Conservation (phyloP, 1,140 invertebrate genomes). For the Drosophila busckii region DNA sequence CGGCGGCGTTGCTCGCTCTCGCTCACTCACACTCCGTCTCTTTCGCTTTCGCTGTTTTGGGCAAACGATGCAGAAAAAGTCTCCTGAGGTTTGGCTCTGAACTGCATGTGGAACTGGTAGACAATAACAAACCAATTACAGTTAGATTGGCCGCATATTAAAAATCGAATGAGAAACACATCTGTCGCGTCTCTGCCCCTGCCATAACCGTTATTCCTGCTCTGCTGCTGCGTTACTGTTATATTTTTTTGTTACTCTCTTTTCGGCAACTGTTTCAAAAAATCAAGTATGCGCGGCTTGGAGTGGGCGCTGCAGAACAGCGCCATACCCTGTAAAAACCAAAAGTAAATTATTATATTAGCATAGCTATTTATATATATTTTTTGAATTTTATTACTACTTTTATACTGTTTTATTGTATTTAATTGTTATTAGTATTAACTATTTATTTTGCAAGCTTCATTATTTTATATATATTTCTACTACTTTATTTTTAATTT, state of each 20-base stretch:
- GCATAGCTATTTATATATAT: no score
- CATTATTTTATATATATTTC: no score
- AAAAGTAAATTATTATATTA: no score
- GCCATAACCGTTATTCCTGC: background rate
- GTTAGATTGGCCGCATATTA: constrained; percentile 79
- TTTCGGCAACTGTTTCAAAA: constrained; percentile 66
- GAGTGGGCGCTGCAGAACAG: no score
- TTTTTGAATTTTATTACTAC: no score
- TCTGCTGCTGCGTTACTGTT: background rate
- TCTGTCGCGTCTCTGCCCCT: constrained; percentile 56
- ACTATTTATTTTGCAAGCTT: no score
- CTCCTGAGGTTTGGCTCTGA: constrained; percentile 47
- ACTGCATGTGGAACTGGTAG: constrained; percentile 39
- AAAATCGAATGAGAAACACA: constrained; percentile 79
- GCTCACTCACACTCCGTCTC: background rate
- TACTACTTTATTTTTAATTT: no score
- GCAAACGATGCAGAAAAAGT: constrained; percentile 40
- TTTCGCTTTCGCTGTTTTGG: background rate
- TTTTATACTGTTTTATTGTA: no score
- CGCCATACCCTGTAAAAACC: no score
- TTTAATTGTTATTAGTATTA: no score
- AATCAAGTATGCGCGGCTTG: no score
- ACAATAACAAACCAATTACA: constrained; percentile 79
- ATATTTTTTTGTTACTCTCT: constrained; percentile 34
- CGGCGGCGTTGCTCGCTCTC: background rate